Evolutionary conservation across 2,888 invertebrate genomes (phyloP).

Genomic region (Tipula confusa): DNA sequence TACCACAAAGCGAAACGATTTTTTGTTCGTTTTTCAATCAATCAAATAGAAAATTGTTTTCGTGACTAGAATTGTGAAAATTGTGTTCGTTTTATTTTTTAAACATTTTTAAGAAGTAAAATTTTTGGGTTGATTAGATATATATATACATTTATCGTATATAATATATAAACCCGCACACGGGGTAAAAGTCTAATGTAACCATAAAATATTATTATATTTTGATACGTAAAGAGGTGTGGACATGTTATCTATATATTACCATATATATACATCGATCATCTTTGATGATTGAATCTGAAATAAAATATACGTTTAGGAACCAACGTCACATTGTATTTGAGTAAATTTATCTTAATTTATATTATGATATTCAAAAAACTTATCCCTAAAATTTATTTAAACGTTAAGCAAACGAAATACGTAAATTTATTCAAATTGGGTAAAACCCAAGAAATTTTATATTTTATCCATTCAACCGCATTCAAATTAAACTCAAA

Average conservation of each 20-base stretch:
- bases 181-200: background rate
- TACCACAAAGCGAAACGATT: background rate
- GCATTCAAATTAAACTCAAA: background rate
- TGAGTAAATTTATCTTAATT: slow-evolving; percentile 20
- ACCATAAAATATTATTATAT: background rate
- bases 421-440: background rate
- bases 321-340: background rate
- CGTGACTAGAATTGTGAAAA: slow-evolving; percentile 16
- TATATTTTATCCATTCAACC: background rate
- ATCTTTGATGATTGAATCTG: background rate
- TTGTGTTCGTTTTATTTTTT: background rate
- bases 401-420: background rate
- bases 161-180: background rate
- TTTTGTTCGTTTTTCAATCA: slow-evolving; percentile 1
- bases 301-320: background rate
- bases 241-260: background rate
- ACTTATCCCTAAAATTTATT: no score
- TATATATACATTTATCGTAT: background rate
- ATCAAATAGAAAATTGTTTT: slow-evolving; percentile 9
- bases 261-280: background rate
- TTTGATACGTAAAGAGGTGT: background rate
- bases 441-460: background rate
- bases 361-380: background rate
- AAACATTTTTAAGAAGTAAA: background rate
- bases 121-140: background rate